Conservation (phyloP, 2,888 invertebrate species). For the Dendrolimus houi region DNA sequence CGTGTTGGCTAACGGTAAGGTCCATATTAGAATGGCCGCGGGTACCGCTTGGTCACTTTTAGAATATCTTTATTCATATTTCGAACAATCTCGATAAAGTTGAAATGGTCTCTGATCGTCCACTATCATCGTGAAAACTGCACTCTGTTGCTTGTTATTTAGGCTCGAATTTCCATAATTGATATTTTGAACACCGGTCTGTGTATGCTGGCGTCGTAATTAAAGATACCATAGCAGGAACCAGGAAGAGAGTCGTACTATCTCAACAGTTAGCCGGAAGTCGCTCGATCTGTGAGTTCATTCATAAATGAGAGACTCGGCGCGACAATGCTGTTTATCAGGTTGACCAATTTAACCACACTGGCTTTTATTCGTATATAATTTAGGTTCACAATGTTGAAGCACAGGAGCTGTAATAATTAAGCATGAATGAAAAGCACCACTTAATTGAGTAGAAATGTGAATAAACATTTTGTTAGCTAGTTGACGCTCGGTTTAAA, state of each 20-base stretch:
- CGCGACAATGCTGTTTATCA: slow-evolving; percentile 65
- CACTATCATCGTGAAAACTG: slow-evolving; percentile 26
- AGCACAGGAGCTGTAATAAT: slow-evolving; percentile 42
- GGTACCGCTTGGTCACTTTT: slow-evolving; percentile 51
- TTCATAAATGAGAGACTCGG: slow-evolving; percentile 66
- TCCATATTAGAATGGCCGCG: slow-evolving; percentile 31
- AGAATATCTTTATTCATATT: slow-evolving; percentile 73
- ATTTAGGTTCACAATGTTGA: slow-evolving; percentile 37
- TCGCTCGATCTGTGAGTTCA: slow-evolving; percentile 73
- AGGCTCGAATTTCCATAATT: slow-evolving; percentile 26
- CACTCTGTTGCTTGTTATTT: slow-evolving; percentile 32
- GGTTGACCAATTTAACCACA: slow-evolving; percentile 39
- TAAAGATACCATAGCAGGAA: slow-evolving; percentile 75
- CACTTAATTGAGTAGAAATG: slow-evolving; percentile 68
- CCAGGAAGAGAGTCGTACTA: slow-evolving; percentile 76
- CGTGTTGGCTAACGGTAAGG: slow-evolving; percentile 35
- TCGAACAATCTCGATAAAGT: slow-evolving; percentile 66
- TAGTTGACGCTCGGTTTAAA: slow-evolving; percentile 13
- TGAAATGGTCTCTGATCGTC: slow-evolving; percentile 55
- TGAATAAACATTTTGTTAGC: slow-evolving; percentile 60
- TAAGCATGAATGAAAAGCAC: slow-evolving; percentile 68
- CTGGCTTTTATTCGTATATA: slow-evolving; percentile 40
- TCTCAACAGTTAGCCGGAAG: slow-evolving; percentile 76
- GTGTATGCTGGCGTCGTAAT: slow-evolving; percentile 62
- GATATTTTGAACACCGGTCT: slow-evolving; percentile 31